Evolutionary conservation across 2,797 vertebrate species (phyloP), one percentile per base, ranked within the genome.

Genomic region (Gymnoscopelus microlampas): DNA sequence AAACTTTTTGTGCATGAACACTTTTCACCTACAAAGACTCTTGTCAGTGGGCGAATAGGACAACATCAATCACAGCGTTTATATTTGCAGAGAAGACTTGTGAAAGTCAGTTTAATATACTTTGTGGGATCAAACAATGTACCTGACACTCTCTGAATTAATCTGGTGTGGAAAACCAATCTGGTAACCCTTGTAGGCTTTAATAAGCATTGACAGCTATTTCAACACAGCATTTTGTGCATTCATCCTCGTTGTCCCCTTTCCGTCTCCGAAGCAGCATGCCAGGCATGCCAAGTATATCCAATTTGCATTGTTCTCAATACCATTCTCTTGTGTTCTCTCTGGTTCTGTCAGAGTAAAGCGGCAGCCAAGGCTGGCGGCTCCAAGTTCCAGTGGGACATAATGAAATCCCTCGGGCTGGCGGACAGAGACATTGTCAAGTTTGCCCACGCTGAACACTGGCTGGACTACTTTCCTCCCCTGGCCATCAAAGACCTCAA

Each of bases 401-500:
- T 99, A 75, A 99, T 99, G 98, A 96, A 80, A 74, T 96, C 96
- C 77, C 83, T 99, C 73, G 97, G 97, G 23, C 91, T 99, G 11
- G 86, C 84, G 51, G 95, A 99, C 79, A 76, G 91, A 60, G 97
- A 99, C 60, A 98, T 99, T 51, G 60, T 77, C 6, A 85, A 68
- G 10, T 99, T 99, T 93, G 95, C 97, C 56, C 92, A 94, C 44
- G 98, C 97, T 62, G 96, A 97, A 47, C 94, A 99, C 68, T 99
- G 98, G 98, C 94, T 99, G 73, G 95, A 96, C 48, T 99, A 97
- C 85, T 99, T 99, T 66, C 98, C 98, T 79, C 96, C 96, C 2
- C 85, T 97, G 68, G 96, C 98, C 70, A 47, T 99, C 60, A 91
- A 94, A 86, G 98, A 99, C 80, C 90, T 99, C 71, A 98, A 96